These are phyloP conservation scores for Malurus elegans DNA, from an alignment of 2,113 vertebrate species.

Conservation along the genomic window DNA sequence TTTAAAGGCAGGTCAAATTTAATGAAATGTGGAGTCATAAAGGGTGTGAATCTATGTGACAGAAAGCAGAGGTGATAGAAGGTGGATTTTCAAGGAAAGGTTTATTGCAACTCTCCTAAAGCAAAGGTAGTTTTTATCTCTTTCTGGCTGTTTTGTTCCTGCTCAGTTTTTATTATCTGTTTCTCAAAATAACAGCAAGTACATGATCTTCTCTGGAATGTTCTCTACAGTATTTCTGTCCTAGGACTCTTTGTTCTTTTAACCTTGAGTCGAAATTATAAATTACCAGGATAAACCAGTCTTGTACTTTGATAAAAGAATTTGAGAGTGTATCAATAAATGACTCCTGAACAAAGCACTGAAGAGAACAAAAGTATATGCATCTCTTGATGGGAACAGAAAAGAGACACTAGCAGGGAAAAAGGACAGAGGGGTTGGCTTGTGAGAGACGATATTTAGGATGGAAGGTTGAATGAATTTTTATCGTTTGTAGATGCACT, in stretches of 20 bases:
- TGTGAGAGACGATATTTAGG: background rate
- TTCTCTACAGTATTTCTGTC: background rate
- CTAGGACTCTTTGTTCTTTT: background rate
- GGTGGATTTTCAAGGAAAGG: background rate
- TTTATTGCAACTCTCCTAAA: background rate
- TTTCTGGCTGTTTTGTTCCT: background rate
- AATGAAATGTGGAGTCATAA: background rate
- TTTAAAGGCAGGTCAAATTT: background rate
- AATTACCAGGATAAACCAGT: background rate
- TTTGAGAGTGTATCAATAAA: background rate
- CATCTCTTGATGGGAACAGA: background rate
- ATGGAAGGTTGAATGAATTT: background rate
- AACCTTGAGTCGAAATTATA: constrained; percentile 2
- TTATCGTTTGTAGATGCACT: background rate
- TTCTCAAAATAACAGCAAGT: constrained; percentile 25
- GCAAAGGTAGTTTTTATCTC: background rate
- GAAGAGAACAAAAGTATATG: background rate
- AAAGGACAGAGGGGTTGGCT: background rate
- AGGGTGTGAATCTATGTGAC: background rate
- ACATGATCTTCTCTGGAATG: background rate
- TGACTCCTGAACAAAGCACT: background rate
- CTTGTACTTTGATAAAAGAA: background rate
- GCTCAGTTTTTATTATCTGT: background rate
- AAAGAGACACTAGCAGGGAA: background rate
- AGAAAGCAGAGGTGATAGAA: background rate